Evolutionary conservation across 1,140 invertebrate species (phyloP), one percentile per base, ranked within the genome.

Genomic region (Acyrthosiphon pisum): DNA sequence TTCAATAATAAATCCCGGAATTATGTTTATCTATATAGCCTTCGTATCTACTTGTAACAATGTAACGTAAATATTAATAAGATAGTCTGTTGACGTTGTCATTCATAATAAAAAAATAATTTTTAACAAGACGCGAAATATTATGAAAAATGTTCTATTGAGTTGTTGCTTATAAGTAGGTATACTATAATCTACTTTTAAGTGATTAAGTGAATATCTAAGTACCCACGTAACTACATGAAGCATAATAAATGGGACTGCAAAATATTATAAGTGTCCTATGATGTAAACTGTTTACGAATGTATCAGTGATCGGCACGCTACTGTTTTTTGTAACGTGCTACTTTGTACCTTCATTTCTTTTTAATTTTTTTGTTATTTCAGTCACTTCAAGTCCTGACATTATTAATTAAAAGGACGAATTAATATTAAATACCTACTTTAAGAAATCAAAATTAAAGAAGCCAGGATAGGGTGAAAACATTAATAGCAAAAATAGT

Each of bases 21-120:
- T 88, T 88, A 50, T 88, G n/a, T 88, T 88, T 88, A 88, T 88
- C 48, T 53, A 88, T 53, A 88, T 53, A 88, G 87, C 87, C 87
- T 88, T 88, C 48, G 23, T 6, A 88, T 23, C 87, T 48, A 88
- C n/a, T 88, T 88, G n/a, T 48, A 35, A 50, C 7, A 30, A 20
- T 88, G 35, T 48, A 37, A 50, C 2, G 48, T 23, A 35, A 88
- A 37, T 53, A 53, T 35, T n/a, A 53, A 53, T 53, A 53, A 88
- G 87, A 88, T 88, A 37, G 46, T 50, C n/a, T 22, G 20, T 48
- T 88, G 46, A 50, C 50, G 46, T n/a, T 53, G 22, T 53, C 48
- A 88, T 88, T 88, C 46, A 88, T 88, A 88, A 88, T 88, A 88
- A 37, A 88, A 53, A 88, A 88, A 88, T 35, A 35, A 53, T 50